Evolutionary conservation across 2,797 vertebrate species (phyloP).

Genomic region (Spinibarbus caldwelli): DNA sequence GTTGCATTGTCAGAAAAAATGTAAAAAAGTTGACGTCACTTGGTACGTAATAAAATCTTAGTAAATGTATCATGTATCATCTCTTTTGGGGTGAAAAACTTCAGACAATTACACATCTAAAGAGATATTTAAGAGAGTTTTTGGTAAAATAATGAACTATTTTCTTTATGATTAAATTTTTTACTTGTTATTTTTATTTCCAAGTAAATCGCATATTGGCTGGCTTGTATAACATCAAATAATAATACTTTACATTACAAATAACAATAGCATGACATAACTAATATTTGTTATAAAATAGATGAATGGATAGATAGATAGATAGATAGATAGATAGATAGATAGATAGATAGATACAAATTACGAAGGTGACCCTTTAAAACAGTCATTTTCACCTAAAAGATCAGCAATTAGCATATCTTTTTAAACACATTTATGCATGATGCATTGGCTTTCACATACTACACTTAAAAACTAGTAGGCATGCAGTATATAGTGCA

Average conservation of each 20-base stretch:
- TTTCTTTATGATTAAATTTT: too few relatives aligned
- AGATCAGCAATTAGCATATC: background rate
- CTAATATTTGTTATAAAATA: background rate
- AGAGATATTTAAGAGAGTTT: background rate
- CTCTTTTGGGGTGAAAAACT: too few relatives aligned
- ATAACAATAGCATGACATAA: background rate
- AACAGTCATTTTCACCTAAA: background rate
- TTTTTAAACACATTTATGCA: background rate
- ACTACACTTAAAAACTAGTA: background rate
- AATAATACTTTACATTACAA: background rate
- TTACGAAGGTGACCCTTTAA: background rate
- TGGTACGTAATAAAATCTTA: too few relatives aligned
- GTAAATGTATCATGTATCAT: too few relatives aligned
- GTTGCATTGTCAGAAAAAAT: too few relatives aligned
- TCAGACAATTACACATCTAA: too few relatives aligned
- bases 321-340: background rate
- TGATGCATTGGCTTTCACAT: background rate
- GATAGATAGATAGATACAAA: background rate
- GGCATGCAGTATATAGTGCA: background rate
- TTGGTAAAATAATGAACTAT: background rate
- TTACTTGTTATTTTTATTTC: too few relatives aligned
- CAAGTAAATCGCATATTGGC: background rate
- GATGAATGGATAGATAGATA: too few relatives aligned
- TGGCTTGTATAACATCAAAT: background rate
- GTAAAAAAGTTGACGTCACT: too few relatives aligned